A percentile compares a stretch with the other conserved stretches of the same genome.
These are phyloP conservation scores for Peromyscus californicus DNA, from an alignment of 2,113 vertebrate species.

Conservation along the genomic window DNA sequence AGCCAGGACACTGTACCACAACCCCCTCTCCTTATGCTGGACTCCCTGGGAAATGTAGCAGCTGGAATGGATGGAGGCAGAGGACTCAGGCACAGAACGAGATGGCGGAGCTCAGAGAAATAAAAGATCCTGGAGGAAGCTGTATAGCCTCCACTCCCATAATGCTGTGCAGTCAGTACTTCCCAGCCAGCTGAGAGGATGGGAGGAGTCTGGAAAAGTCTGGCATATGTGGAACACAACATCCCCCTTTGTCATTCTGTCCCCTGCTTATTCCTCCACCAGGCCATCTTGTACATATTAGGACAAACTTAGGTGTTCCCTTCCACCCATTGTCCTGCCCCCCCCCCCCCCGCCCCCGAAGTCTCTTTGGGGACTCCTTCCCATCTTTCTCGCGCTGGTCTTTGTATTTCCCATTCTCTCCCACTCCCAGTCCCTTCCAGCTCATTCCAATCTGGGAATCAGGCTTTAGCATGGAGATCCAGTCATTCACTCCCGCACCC, in stretches of 20 bases:
- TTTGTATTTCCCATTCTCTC: neutral
- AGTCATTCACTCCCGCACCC: neutral
- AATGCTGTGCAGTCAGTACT: too few relatives aligned
- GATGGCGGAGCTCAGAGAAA: neutral
- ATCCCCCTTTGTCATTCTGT: fast-evolving
- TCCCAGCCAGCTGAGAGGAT: neutral
- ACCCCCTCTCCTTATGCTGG: neutral
- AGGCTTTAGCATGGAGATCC: neutral
- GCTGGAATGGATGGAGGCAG: neutral
- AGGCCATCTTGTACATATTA: neutral
- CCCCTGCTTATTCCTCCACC: fast-evolving
- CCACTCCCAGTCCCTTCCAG: neutral
- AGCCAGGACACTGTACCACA: neutral
- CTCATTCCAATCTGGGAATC: neutral
- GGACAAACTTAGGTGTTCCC: neutral
- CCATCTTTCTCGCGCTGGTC: neutral
- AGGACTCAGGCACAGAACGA: neutral
- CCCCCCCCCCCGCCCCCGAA: too few relatives aligned
- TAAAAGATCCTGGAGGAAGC: neutral
- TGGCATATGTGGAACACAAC: neutral
- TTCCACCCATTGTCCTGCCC: too few relatives aligned
- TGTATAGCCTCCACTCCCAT: too few relatives aligned
- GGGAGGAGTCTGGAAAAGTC: neutral
- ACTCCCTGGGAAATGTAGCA: neutral
- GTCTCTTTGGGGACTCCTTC: neutral